Evolutionary conservation across 1,140 invertebrate species (phyloP), one percentile per base, ranked within the genome.

Genomic region (Pygmarrhopalites habei): DNA sequence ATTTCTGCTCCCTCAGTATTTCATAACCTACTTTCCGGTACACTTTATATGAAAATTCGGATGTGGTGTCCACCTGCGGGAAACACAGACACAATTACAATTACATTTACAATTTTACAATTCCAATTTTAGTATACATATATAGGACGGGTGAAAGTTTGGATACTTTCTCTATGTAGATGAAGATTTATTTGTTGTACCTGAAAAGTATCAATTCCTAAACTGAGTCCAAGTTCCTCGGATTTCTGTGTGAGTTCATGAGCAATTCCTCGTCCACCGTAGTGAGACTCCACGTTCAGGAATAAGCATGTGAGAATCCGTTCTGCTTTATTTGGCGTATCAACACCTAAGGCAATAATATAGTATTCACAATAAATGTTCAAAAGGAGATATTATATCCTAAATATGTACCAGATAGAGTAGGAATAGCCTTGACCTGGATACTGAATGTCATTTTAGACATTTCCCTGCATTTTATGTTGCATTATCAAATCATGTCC

Each of bases 21-120:
- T 55, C 51, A 41, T 59, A 62, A 2, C 60, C 60, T n/a, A 62
- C n/a, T 57, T 58, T 32, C 28, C 21, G 58, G 60, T 58, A 62
- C 12, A 62, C 60, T 47, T 62, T 62, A 35, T 62, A 62, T 3
- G 26, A 35, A 46, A 62, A 62, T 62, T 62, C 60, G 17, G 60
- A 62, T 28, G 60, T 62, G 23, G 60, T 57, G 21, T 62, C 60
- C 52, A 62, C 60, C 60, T 62, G 29, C 29, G 7, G 35, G 35
- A 49, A 49, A n/a, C 21, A 49, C n/a, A n/a, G n/a, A n/a, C n/a
- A n/a, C n/a, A n/a, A n/a, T n/a, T n/a, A n/a, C n/a, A n/a, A n/a
- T n/a, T n/a, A n/a, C n/a, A n/a, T n/a, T n/a, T n/a, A n/a, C n/a
- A n/a, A n/a, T n/a, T n/a, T n/a, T n/a, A n/a, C n/a, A n/a, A n/a